Evolutionary conservation across 2,888 invertebrate species (phyloP).

Genomic region (Pteria penguin): DNA sequence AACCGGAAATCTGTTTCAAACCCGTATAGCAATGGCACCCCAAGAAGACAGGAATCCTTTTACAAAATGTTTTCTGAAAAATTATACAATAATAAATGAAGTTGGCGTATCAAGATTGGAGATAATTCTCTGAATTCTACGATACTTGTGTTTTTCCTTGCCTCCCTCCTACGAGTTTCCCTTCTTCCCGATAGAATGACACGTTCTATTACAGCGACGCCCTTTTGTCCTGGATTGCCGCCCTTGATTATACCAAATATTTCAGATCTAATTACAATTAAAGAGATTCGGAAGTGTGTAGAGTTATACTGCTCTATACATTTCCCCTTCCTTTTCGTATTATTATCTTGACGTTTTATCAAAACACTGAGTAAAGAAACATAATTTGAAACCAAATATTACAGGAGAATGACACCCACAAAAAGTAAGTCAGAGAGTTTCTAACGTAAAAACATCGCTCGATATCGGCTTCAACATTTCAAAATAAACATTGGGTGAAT

Average conservation of each 20-base stretch:
- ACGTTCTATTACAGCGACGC: not conserved
- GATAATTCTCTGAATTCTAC: no score
- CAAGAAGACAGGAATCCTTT: no score
- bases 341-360: not conserved
- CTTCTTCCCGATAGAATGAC: not conserved
- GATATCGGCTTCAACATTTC: constrained; percentile 14
- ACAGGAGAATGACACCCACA: not conserved
- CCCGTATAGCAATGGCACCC: no score
- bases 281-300: not conserved
- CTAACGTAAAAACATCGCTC: constrained; percentile 11
- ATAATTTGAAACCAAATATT: not conserved
- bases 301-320: not conserved
- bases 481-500: constrained; percentile 8
- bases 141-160: no score
- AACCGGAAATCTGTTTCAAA: no score
- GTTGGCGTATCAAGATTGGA: no score
- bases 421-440: constrained; percentile 9
- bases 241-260: not conserved
- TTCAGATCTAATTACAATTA: not conserved
- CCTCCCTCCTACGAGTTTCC: not conserved
- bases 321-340: not conserved
- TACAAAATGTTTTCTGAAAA: no score
- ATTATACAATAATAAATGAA: no score
- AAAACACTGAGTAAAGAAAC: not conserved
- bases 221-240: not conserved